phyloP scores from a whole-genome alignment of 1,140 invertebrate species.

The Subanguina moxae region DNA sequence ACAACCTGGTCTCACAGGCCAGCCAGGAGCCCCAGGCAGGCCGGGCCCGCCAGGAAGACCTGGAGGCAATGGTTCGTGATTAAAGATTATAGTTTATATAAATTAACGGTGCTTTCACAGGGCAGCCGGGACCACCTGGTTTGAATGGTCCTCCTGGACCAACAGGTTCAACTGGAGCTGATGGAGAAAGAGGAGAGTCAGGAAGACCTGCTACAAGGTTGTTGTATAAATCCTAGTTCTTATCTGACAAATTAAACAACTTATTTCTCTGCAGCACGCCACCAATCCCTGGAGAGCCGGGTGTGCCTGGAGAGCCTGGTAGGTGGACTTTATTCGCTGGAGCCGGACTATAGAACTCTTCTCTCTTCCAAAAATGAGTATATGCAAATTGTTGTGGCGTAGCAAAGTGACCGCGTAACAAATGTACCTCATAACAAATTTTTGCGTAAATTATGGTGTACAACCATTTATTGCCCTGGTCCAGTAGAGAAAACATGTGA shows the following conservation, averaged over 20 bases:
- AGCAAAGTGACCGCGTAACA: no score
- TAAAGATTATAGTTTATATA: no score
- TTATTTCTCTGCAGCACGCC: slow-evolving; percentile 10
- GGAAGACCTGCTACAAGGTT: slow-evolving; percentile 28
- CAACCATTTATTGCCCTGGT: no score
- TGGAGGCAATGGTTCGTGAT: slow-evolving; percentile 22
- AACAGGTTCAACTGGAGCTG: slow-evolving; percentile 11
- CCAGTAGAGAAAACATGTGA: no score
- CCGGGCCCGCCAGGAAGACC: slow-evolving; percentile 22
- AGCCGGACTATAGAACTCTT: no score
- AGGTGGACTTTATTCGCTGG: no score
- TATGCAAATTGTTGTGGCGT: no score
- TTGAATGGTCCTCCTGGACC: slow-evolving; percentile 27
- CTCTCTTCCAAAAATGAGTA: no score
- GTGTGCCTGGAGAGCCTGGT: slow-evolving; percentile 23
- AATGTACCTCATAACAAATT: no score
- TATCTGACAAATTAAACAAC: slow-evolving; percentile 2
- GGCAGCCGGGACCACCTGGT: slow-evolving; percentile 25
- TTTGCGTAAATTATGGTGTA: no score
- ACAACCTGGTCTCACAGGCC: slow-evolving; percentile 16
- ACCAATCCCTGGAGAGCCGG: slow-evolving; percentile 31
- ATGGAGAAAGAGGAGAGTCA: slow-evolving; percentile 31
- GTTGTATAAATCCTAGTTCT: not conserved
- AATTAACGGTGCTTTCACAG: slow-evolving; percentile 16
- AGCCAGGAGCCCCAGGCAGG: slow-evolving; percentile 29